A percentile compares a stretch with the other conserved stretches of the same genome.
phyloP scores from a whole-genome alignment of 2,888 invertebrate species.

The Odontothrips loti region DNA sequence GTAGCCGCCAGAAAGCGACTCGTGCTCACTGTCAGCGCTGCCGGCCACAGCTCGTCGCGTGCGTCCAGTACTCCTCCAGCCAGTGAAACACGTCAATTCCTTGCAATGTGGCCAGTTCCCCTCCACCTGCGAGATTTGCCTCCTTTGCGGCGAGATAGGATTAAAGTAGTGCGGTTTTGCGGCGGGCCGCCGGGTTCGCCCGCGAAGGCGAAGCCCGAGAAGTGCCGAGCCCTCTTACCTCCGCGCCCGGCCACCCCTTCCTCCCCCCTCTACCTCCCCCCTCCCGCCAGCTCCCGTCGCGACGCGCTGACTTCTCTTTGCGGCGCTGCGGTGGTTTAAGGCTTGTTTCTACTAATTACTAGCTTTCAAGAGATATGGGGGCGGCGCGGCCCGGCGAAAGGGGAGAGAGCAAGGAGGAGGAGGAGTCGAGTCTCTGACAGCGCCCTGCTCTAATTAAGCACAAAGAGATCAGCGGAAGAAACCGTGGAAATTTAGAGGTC shows the following conservation, averaged over 20 bases:
- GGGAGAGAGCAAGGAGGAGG: neutral
- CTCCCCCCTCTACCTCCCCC: neutral
- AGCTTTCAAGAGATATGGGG: conserved; percentile 13
- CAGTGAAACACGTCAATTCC: too few species aligned
- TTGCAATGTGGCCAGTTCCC: too few species aligned
- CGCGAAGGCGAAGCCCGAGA: too few species aligned
- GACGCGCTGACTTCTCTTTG: neutral
- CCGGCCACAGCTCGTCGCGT: too few species aligned
- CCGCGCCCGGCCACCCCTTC: neutral
- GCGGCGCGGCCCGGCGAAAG: neutral
- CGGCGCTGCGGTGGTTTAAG: conserved; percentile 2
- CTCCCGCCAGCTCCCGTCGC: neutral
- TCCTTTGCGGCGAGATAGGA: too few species aligned
- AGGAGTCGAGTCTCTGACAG: neutral
- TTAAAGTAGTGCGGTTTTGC: too few species aligned
- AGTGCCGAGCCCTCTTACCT: neutral
- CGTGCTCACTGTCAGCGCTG: too few species aligned
- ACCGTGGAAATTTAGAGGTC: conserved; percentile 18
- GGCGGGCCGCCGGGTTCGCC: too few species aligned
- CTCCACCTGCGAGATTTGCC: too few species aligned
- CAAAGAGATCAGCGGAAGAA: conserved; percentile 26
- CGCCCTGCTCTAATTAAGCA: conserved; percentile 5
- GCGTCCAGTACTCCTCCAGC: too few species aligned
- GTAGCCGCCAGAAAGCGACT: too few species aligned
- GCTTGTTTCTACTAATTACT: conserved; percentile 25